Percentiles rank a stretch among this genome's conserved stretches.
Conservation (phyloP, 2,797 vertebrate genomes). For the Brotula barbata region DNA sequence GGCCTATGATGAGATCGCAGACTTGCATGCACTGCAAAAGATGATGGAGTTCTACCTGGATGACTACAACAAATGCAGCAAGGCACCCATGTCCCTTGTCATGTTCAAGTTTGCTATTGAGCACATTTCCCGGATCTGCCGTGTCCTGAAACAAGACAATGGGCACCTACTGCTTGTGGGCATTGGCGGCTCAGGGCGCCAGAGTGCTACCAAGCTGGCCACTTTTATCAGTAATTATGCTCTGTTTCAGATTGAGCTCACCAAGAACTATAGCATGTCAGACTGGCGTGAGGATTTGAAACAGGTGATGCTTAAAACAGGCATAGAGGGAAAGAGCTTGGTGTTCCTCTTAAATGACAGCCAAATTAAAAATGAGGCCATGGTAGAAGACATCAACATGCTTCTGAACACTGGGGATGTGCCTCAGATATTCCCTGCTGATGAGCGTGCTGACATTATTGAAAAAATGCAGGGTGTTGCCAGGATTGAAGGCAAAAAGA, state of each 20-base stretch:
- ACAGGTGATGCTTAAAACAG: constrained; percentile 87
- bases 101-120: constrained; percentile 95
- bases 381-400: constrained; percentile 92
- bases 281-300: constrained; percentile 94
- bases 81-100: constrained; percentile 90
- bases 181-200: constrained; percentile 89
- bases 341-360: constrained; percentile 90
- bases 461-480: constrained; percentile 88
- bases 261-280: constrained; percentile 81
- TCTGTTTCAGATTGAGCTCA: constrained; percentile 92
- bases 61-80: constrained; percentile 90
- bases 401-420: constrained; percentile 92
- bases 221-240: constrained; percentile 87
- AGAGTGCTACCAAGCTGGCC: constrained; percentile 86
- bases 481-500: constrained; percentile 82
- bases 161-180: constrained; percentile 90
- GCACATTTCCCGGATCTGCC: constrained; percentile 92
- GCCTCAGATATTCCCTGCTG: constrained; percentile 89
- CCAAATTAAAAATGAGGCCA: constrained; percentile 91
- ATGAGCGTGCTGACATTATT: constrained; percentile 89
- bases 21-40: constrained; percentile 77
- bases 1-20: constrained; percentile 88
- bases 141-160: constrained; percentile 90
- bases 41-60: constrained; percentile 91
- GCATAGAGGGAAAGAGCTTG: constrained; percentile 78